Evolutionary conservation across 2,888 invertebrate genomes (phyloP), one percentile per base, ranked within the genome.

Genomic region (Ischnus inquisitorius): DNA sequence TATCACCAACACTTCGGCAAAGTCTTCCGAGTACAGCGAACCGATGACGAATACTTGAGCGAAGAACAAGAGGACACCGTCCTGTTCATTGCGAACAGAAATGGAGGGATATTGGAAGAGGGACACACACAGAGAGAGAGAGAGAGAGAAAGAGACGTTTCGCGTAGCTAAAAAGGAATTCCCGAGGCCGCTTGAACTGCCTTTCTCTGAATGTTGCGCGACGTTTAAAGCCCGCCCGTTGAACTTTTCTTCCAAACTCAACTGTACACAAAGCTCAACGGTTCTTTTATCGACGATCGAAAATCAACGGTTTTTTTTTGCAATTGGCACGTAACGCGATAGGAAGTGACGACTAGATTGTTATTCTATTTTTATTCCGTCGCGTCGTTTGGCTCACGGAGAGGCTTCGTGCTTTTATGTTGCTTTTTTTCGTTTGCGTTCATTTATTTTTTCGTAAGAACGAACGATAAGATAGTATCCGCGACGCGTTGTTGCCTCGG

Each of bases 401-500:
- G 68, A 62, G 19, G 25, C 6, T 22, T 16, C 10, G 10, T 60
- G 12, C 25, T 22, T 60, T 28, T 28, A 25, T 28, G 22, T 5
- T 54, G 25, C 5, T 34, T 67, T 65, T 75, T 69, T 79, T 54
- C 46, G 19, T 62, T 60, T 46, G 1, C 12, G n/a, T 51, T 48
- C n/a, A n/a, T 25, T 16, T n/a, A n/a, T 62, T 71, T 67, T 46
- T 67, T 71, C 62, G 39, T 46, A 28, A 41, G 19, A 72, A 28
- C 8, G 5, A 48, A 74, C 39, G 79, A 82, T 75, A 82, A 82
- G 54, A 83, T 72, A 79, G 69, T 51, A 51, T 76, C 75, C 85
- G 74, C 82, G 77, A 46, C 76, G 74, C 77, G 79, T 82, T 78
- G 82, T 82, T 79, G 83, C 79, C 83, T 72, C 75, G 51, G 74